A percentile compares a stretch with the other conserved stretches of the same genome.
phyloP scores from a whole-genome alignment of 2,113 vertebrate genomes.

The Pangasianodon gigas region DNA sequence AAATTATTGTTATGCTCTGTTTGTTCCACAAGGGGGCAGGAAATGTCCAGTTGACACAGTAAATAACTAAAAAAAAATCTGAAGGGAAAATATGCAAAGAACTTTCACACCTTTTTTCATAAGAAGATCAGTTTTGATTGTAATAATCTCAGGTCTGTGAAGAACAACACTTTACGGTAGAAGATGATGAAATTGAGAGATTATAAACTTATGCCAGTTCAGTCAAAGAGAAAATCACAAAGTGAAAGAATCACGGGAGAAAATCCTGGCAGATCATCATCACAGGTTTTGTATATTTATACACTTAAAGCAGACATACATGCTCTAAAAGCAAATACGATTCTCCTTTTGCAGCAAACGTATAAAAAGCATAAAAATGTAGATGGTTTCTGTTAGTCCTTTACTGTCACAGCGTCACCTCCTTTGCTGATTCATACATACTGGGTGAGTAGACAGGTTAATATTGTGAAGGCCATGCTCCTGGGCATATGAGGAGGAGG shows the following conservation, averaged over 20 bases:
- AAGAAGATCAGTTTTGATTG: neutral
- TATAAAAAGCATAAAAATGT: neutral
- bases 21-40: slow-evolving; percentile 36
- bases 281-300: neutral
- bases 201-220: neutral
- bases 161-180: neutral
- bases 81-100: neutral
- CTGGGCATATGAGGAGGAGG: slow-evolving; percentile 6
- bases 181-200: neutral
- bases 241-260: neutral
- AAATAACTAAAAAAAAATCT: neutral
- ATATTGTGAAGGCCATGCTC: slow-evolving; percentile 39
- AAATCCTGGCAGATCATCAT: neutral
- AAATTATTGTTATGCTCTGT: neutral
- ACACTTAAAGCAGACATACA: neutral
- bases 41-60: neutral
- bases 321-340: neutral
- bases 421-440: slow-evolving; percentile 3
- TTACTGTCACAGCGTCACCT: slow-evolving; percentile 1
- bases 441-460: slow-evolving; percentile 30
- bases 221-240: neutral
- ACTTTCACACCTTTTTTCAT: neutral
- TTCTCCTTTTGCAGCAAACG: neutral
- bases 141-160: neutral
- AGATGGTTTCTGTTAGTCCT: neutral